Percentiles rank a stretch among this genome's conserved stretches.
Evolutionary conservation across 2,113 vertebrate species (phyloP).

Genomic region (Mellivora capensis): DNA sequence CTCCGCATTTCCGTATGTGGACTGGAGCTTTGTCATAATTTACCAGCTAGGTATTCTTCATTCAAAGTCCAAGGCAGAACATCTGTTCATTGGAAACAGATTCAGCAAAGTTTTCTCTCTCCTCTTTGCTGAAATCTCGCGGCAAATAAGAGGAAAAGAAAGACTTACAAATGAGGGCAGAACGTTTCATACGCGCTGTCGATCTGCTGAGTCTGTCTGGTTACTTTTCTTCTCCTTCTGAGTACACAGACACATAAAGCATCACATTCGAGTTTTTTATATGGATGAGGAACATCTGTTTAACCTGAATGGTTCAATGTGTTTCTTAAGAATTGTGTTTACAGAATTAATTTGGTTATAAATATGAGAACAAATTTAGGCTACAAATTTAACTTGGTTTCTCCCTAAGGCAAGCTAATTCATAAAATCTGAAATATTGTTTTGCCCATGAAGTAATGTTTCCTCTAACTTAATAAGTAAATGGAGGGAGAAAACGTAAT

Average conservation of each 20-base stretch:
- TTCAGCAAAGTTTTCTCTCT: not conserved
- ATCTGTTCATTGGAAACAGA: not conserved
- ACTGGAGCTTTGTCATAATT: not conserved
- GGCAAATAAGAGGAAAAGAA: not conserved
- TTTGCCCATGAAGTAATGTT: slow-evolving; percentile 55
- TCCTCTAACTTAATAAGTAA: slow-evolving; percentile 65
- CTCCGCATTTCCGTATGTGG: not conserved
- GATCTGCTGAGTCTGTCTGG: not conserved
- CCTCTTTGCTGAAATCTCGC: not conserved
- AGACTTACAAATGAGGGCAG: not conserved
- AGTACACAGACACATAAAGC: not conserved
- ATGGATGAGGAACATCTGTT: slow-evolving; percentile 54
- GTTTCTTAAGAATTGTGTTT: slow-evolving; percentile 33
- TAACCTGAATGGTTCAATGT: slow-evolving; percentile 40
- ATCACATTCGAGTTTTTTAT: not conserved
- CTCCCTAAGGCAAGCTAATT: slow-evolving; percentile 55
- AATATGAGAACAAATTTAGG: slow-evolving; percentile 51
- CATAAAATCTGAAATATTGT: slow-evolving; percentile 61
- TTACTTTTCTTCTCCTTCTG: not conserved
- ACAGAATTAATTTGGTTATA: slow-evolving; percentile 60
- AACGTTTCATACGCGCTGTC: not conserved
- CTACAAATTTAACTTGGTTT: slow-evolving; percentile 40
- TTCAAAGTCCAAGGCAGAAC: not conserved
- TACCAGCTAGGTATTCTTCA: not conserved
- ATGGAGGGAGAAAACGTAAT: slow-evolving; percentile 60